Percentiles rank a stretch among this genome's conserved stretches.
phyloP scores from a whole-genome alignment of 2,113 vertebrate genomes.

The Chaetorhynchus papuensis region DNA sequence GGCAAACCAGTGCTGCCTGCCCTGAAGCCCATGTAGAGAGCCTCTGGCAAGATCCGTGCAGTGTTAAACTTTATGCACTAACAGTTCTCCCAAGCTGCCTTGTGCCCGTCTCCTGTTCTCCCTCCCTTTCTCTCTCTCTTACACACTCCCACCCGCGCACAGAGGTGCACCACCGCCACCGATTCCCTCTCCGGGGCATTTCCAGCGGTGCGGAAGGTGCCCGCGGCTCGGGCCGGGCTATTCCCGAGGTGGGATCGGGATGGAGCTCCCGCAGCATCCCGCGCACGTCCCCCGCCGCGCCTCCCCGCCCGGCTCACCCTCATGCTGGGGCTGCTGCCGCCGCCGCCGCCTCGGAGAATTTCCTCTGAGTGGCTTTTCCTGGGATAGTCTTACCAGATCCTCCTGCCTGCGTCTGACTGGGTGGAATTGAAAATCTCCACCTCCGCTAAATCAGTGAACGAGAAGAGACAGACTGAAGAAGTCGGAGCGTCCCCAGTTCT shows the following conservation, averaged over 20 bases:
- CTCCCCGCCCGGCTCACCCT: not conserved
- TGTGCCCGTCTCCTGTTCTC: not conserved
- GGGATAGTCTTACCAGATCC: constrained; percentile 67
- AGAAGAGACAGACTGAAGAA: constrained; percentile 1
- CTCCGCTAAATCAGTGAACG: constrained; percentile 67
- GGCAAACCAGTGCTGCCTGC: not conserved
- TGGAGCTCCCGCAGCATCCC: not conserved
- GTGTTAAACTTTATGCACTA: not conserved
- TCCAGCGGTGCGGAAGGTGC: not conserved
- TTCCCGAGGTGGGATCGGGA: not conserved
- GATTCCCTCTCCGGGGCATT: not conserved
- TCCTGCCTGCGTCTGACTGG: constrained; percentile 69
- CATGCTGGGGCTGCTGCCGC: not conserved
- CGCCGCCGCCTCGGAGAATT: not conserved
- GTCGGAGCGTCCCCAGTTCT: constrained; percentile 47
- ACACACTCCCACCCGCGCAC: not conserved
- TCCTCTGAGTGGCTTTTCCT: constrained; percentile 62
- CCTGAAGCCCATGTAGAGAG: fast-evolving
- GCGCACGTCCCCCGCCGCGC: not conserved
- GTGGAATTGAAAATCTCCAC: constrained; percentile 84
- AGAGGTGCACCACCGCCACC: not conserved
- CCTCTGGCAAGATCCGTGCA: not conserved
- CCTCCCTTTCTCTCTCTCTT: not conserved
- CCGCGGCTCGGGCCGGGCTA: not conserved
- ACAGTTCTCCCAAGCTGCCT: not conserved